phyloP scores from a whole-genome alignment of 2,113 vertebrate genomes.

The Sus scrofa region DNA sequence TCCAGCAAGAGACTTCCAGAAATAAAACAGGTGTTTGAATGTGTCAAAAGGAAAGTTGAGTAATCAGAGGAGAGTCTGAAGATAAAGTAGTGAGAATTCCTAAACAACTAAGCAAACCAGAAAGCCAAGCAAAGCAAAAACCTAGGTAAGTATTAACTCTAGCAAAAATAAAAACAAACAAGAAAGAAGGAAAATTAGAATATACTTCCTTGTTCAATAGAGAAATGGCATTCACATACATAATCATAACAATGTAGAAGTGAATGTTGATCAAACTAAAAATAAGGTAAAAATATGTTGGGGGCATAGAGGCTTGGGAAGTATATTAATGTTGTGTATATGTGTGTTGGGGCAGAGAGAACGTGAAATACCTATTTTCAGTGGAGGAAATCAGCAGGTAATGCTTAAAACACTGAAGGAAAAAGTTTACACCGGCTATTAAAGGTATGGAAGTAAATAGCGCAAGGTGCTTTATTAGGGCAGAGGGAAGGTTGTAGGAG shows the following conservation, averaged over 20 bases:
- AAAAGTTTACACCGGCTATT: neutral
- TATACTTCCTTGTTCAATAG: neutral
- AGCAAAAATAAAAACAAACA: neutral
- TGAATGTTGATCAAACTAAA: neutral
- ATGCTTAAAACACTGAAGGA: neutral
- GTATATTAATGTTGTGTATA: neutral
- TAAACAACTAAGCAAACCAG: neutral
- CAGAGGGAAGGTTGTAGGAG: neutral
- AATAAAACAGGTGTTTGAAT: neutral
- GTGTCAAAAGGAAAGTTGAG: neutral
- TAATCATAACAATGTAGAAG: neutral
- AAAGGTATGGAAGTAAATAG: neutral
- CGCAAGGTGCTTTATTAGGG: neutral
- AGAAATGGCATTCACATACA: neutral
- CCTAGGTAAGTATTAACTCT: neutral
- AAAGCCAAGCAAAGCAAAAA: neutral
- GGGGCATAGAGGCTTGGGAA: neutral
- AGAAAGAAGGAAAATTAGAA: constrained; percentile 6
- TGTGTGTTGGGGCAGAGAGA: neutral
- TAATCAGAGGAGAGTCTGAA: neutral
- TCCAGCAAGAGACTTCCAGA: neutral
- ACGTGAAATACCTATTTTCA: neutral
- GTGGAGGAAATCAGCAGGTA: neutral
- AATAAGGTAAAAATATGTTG: neutral
- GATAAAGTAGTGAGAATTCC: neutral